Percentiles rank a stretch among this genome's conserved stretches.
Conservation (phyloP, 2,113 vertebrate species). For the Albula goreensis region DNA sequence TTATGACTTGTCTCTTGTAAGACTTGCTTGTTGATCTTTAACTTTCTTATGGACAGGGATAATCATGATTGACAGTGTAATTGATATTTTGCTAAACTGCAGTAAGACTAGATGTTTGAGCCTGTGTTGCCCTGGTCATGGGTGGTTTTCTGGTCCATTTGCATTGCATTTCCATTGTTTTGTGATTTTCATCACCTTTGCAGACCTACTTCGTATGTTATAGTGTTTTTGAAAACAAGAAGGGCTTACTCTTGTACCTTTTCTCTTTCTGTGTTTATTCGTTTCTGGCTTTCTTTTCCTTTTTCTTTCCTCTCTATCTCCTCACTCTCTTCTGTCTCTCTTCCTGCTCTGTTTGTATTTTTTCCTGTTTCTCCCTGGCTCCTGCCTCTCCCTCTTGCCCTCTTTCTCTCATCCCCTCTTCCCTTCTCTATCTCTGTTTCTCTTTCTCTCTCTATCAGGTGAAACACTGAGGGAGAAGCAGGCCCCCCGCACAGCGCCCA, state of each 20-base stretch:
- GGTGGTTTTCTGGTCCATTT: background rate
- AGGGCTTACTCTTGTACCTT: background rate
- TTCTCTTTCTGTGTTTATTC: background rate
- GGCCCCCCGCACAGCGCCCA: constrained; percentile 82
- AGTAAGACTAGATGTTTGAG: no score
- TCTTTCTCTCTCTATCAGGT: constrained; percentile 62
- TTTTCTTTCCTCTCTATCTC: background rate
- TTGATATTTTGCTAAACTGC: background rate
- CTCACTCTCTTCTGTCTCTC: background rate
- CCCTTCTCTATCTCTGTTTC: background rate
- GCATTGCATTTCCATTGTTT: constrained; percentile 9
- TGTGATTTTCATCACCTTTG: background rate
- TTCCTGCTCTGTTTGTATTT: background rate
- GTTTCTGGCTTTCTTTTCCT: background rate
- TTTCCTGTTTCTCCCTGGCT: no score
- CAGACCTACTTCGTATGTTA: background rate
- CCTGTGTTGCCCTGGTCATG: background rate
- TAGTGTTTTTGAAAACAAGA: background rate
- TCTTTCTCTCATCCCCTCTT: no score
- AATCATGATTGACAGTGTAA: background rate
- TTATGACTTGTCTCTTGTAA: background rate
- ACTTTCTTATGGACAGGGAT: background rate
- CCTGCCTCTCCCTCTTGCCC: background rate
- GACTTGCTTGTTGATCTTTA: background rate
- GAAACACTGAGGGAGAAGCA: constrained; percentile 95